Conservation (phyloP, 2,797 vertebrate species). For the Echeneis naucrates region DNA sequence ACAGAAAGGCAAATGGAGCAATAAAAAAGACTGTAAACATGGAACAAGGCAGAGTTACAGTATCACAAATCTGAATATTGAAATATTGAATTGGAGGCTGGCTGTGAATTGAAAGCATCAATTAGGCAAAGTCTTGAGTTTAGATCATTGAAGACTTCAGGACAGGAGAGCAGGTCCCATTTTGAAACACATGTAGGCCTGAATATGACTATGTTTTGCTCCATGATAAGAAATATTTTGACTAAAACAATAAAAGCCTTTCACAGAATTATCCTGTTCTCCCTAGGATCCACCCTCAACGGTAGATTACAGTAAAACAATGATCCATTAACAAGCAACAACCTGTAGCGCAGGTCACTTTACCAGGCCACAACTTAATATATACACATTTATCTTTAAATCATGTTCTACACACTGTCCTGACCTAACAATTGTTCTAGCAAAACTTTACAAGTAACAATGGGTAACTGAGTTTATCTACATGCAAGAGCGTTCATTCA, state of each 20-base stretch:
- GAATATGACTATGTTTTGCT: conserved; percentile 47
- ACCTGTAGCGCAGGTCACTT: conserved; percentile 49
- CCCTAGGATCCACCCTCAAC: conserved; percentile 11
- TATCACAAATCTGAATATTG: conserved; percentile 9
- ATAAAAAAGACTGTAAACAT: conserved; percentile 49
- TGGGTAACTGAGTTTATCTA: conserved; percentile 37
- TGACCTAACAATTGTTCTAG: conserved; percentile 19
- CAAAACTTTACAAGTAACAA: conserved; percentile 46
- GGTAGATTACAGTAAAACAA: conserved; percentile 44
- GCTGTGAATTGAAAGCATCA: conserved; percentile 48
- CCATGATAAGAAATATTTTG: conserved; percentile 10
- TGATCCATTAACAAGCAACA: conserved; percentile 26
- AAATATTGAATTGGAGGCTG: conserved; percentile 46
- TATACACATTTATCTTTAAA: conserved; percentile 38
- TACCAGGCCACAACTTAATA: conserved; percentile 58
- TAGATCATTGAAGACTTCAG: not conserved
- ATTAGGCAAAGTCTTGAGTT: conserved; percentile 26
- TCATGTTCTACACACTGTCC: conserved; percentile 28
- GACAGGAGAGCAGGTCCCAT: conserved; percentile 1
- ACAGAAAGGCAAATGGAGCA: conserved; percentile 38
- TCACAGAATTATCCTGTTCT: conserved; percentile 22
- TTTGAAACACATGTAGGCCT: conserved; percentile 6
- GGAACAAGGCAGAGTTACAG: conserved; percentile 60
- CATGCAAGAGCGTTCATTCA: conserved; percentile 59
- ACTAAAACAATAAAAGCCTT: conserved; percentile 37